These are phyloP conservation scores for Drosophila subquinaria DNA, from an alignment of 2,888 invertebrate genomes.

Conservation along the genomic window DNA sequence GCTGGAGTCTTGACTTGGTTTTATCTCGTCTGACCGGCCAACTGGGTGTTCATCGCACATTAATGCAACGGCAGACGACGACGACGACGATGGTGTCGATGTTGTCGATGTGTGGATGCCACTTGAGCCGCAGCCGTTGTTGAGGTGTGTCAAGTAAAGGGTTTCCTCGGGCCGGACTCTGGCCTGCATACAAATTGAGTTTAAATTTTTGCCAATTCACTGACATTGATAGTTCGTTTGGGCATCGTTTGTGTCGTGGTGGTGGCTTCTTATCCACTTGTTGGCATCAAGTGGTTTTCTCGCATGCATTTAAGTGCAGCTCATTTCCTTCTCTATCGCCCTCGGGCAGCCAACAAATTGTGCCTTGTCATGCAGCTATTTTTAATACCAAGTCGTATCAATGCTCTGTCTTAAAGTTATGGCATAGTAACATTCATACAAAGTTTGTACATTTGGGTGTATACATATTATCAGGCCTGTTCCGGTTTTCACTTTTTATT, in stretches of 20 bases:
- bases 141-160: conserved; percentile 82
- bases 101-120: conserved; percentile 51
- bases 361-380: conserved; percentile 71
- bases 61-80: conserved; percentile 70
- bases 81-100: neutral
- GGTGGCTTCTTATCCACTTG: conserved; percentile 82
- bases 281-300: conserved; percentile 81
- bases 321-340: conserved; percentile 78
- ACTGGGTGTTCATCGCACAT: conserved; percentile 75
- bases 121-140: conserved; percentile 69
- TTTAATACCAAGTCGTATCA: conserved; percentile 57
- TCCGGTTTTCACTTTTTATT: no score
- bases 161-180: conserved; percentile 61
- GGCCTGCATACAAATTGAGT: conserved; percentile 79
- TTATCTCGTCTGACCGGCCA: conserved; percentile 34
- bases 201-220: conserved; percentile 81
- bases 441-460: neutral
- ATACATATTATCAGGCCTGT: no score
- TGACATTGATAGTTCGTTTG: conserved; percentile 83
- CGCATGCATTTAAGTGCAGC: conserved; percentile 79
- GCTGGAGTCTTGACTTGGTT: conserved; percentile 23
- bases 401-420: conserved; percentile 16
- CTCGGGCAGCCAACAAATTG: conserved; percentile 49
- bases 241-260: conserved; percentile 80
- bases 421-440: neutral